phyloP scores from a whole-genome alignment of 2,888 invertebrate species.

The Sphaeridia pumilis region DNA sequence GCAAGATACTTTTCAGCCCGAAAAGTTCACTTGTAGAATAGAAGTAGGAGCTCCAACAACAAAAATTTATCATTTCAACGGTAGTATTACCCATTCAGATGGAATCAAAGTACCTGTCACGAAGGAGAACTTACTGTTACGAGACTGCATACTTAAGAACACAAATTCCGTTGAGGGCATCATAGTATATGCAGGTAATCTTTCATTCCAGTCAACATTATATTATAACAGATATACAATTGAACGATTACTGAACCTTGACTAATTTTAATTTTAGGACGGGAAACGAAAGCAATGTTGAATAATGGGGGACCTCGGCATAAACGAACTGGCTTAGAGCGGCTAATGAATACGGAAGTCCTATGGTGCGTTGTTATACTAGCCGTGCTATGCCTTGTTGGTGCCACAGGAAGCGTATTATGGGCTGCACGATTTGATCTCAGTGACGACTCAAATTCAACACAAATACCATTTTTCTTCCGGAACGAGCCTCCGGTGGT shows the following conservation, averaged over 20 bases:
- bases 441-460: too few species aligned
- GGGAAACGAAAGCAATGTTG: slow-evolving; percentile 95
- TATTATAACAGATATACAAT: too few species aligned
- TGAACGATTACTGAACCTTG: too few species aligned
- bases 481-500: slow-evolving; percentile 47
- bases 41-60: slow-evolving; percentile 93
- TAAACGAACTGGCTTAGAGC: slow-evolving; percentile 82
- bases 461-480: slow-evolving; percentile 52
- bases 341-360: slow-evolving; percentile 88
- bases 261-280: too few species aligned
- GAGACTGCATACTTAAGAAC: slow-evolving; percentile 90
- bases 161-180: slow-evolving; percentile 94
- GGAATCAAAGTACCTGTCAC: slow-evolving; percentile 67
- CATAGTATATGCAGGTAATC: slow-evolving; percentile 77
- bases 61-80: slow-evolving; percentile 88
- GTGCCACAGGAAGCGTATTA: slow-evolving; percentile 78
- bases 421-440: slow-evolving; percentile 62
- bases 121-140: slow-evolving; percentile 78
- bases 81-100: slow-evolving; percentile 68
- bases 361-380: slow-evolving; percentile 92
- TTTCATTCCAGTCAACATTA: too few species aligned
- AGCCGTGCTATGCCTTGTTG: slow-evolving; percentile 75
- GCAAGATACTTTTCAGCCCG: slow-evolving; percentile 62
- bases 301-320: slow-evolving; percentile 92
- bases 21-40: slow-evolving; percentile 67